A percentile compares a stretch with the other conserved stretches of the same genome.
These are phyloP conservation scores for Gonioctena quinquepunctata DNA, from an alignment of 1,140 invertebrate species.

Conservation along the genomic window DNA sequence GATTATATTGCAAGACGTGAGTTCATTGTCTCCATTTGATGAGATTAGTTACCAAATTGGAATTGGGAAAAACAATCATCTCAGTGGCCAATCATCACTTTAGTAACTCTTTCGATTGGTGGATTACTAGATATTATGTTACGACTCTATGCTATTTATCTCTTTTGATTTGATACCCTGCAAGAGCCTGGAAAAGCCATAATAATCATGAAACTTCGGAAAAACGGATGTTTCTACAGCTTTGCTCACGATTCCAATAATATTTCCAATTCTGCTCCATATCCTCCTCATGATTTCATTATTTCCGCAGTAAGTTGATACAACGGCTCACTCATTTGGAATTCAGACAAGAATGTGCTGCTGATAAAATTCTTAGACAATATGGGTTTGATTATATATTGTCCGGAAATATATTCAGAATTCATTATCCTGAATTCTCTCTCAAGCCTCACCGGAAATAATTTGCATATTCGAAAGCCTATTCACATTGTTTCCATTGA, in stretches of 20 bases:
- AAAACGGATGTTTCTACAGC: neutral
- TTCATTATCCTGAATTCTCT: too few relatives aligned
- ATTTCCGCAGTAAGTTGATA: neutral
- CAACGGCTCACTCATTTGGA: neutral
- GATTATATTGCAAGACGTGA: neutral
- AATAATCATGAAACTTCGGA: neutral
- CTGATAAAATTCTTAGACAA: too few relatives aligned
- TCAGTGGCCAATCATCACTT: neutral
- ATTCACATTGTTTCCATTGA: too few relatives aligned
- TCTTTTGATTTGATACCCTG: too few relatives aligned
- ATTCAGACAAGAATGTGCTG: too few relatives aligned
- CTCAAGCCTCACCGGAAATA: too few relatives aligned
- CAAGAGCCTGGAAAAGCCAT: neutral
- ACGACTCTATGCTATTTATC: too few relatives aligned
- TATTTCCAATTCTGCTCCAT: neutral
- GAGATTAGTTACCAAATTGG: neutral
- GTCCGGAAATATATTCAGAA: too few relatives aligned
- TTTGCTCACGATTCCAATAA: neutral
- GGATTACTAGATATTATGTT: too few relatives aligned
- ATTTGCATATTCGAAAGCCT: too few relatives aligned
- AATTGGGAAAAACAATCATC: neutral
- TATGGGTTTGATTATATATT: too few relatives aligned
- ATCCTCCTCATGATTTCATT: neutral
- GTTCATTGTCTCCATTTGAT: neutral
- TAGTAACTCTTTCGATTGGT: neutral